Conservation (phyloP, 2,888 invertebrate species). For the Mamestra brassicae region DNA sequence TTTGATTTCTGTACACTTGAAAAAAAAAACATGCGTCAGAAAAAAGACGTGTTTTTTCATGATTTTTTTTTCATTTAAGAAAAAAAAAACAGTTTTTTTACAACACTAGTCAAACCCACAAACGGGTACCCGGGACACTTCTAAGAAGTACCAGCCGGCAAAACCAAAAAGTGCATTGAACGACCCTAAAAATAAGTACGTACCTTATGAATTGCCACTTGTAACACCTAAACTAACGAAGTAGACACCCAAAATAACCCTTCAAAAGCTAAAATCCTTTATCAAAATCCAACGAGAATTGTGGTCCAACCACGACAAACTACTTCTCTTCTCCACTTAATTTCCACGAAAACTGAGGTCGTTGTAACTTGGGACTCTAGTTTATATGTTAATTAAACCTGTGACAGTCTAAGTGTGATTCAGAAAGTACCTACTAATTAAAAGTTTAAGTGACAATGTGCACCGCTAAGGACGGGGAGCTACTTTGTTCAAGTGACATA, state of each 20-base stretch:
- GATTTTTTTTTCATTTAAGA: too few relatives aligned
- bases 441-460: slow-evolving; percentile 30
- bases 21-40: too few relatives aligned
- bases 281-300: not conserved
- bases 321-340: not conserved
- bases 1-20: too few relatives aligned
- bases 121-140: too few relatives aligned
- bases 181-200: too few relatives aligned
- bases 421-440: slow-evolving; percentile 35
- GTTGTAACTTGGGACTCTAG: not conserved
- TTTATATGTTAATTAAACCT: slow-evolving; percentile 38
- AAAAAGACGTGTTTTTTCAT: too few relatives aligned
- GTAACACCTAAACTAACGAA: too few relatives aligned
- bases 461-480: slow-evolving; percentile 2
- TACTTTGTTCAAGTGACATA: slow-evolving; percentile 8
- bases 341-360: not conserved
- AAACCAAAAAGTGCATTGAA: too few relatives aligned
- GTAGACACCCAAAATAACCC: not conserved
- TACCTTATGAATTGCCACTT: too few relatives aligned
- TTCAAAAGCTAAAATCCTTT: not conserved
- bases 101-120: too few relatives aligned
- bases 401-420: slow-evolving; percentile 44
- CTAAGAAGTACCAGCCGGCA: too few relatives aligned
- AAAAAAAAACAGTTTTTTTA: too few relatives aligned
- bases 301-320: not conserved